Evolutionary conservation across 2,797 vertebrate species (phyloP).

Genomic region (Peromyscus eremicus): DNA sequence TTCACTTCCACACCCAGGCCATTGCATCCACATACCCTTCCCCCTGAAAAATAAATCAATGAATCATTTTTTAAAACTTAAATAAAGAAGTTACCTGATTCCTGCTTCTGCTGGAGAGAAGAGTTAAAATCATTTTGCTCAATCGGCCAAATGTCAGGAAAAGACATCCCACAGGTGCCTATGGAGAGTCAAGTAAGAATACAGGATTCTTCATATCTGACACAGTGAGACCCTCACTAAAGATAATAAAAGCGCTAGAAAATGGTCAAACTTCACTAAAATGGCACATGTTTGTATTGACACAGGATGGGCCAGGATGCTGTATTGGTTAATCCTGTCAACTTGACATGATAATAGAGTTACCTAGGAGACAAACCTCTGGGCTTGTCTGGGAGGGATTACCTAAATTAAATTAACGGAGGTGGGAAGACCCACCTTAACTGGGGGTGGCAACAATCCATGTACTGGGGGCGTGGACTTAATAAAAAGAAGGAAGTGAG

Average conservation of each 20-base stretch:
- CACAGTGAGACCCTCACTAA: background rate
- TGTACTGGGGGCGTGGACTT: background rate
- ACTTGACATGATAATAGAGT: background rate
- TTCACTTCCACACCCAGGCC: background rate
- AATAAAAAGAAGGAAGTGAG: background rate
- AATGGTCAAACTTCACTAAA: background rate
- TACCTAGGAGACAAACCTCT: background rate
- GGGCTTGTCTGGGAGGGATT: background rate
- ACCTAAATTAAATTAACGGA: background rate
- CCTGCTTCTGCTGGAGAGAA: background rate
- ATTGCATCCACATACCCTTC: too few relatives aligned
- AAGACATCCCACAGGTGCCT: accelerated
- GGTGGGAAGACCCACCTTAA: background rate
- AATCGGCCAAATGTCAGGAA: background rate
- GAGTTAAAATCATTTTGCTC: background rate
- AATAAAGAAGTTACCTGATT: background rate
- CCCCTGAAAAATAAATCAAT: background rate
- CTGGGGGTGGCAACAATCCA: background rate
- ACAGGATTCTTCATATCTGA: accelerated
- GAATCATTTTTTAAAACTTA: background rate
- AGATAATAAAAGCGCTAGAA: background rate
- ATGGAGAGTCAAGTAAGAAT: background rate
- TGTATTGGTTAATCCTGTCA: background rate
- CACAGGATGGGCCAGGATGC: background rate
- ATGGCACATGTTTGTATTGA: background rate